Evolutionary conservation across 2,888 invertebrate genomes (phyloP).

Genomic region (Nomada lathburiana): DNA sequence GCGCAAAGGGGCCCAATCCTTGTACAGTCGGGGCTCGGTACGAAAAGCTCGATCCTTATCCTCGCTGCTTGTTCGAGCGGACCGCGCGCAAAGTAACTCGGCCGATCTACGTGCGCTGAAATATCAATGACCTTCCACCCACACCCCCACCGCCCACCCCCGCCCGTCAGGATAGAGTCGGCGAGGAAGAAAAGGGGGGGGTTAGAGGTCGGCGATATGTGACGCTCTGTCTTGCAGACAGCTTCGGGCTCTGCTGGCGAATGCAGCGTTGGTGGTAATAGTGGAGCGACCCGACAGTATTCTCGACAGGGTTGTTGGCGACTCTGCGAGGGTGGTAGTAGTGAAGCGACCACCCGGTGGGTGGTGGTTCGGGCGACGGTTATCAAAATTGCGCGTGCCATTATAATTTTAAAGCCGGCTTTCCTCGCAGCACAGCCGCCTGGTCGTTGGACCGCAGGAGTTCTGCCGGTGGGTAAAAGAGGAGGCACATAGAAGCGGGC

Average conservation of each 20-base stretch:
- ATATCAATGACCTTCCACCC: constrained; percentile 52
- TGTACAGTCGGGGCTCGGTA: background rate
- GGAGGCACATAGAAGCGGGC: constrained; percentile 54
- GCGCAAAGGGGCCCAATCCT: background rate
- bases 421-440: constrained; percentile 77
- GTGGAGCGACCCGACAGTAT: constrained; percentile 26
- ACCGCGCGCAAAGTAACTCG: constrained; percentile 17
- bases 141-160: no score
- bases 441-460: constrained; percentile 70
- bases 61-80: constrained; percentile 3
- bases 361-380: constrained; percentile 79
- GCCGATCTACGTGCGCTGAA: constrained; percentile 55
- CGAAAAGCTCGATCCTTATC: constrained; percentile 37
- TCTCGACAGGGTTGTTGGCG: constrained; percentile 42
- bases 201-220: constrained; percentile 18
- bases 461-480: constrained; percentile 62
- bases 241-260: constrained; percentile 25
- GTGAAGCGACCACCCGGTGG: constrained; percentile 23
- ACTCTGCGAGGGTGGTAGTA: constrained; percentile 28
- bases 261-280: constrained; percentile 26
- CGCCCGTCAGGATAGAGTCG: constrained; percentile 51
- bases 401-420: constrained; percentile 84
- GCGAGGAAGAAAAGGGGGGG: background rate
- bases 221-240: constrained; percentile 21
- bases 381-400: constrained; percentile 84